These are phyloP conservation scores for Varecia variegata DNA, from an alignment of 2,797 vertebrate species.

Conservation along the genomic window DNA sequence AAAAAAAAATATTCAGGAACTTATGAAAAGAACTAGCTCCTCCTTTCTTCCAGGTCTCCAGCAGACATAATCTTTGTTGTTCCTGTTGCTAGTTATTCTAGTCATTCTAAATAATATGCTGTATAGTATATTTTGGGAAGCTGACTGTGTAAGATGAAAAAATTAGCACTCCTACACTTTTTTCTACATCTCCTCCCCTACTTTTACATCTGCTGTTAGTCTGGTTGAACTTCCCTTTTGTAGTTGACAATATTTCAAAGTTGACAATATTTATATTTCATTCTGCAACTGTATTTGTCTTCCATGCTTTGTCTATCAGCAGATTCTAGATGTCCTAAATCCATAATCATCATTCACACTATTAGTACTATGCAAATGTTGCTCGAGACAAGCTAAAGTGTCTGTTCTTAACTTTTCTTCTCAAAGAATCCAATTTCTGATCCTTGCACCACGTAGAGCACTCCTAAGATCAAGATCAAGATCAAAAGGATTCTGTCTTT, in stretches of 20 bases:
- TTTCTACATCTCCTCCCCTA: not conserved
- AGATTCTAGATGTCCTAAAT: not conserved
- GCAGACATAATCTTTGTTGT: not conserved
- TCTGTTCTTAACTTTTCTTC: not conserved
- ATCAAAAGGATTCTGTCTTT: not conserved
- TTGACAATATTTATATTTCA: not conserved
- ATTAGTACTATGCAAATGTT: not conserved
- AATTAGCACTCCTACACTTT: not conserved
- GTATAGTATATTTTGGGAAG: not conserved
- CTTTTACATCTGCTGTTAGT: not conserved
- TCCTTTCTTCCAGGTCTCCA: not conserved
- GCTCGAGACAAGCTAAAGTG: not conserved
- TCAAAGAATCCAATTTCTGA: conserved; percentile 21
- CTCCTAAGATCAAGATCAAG: not conserved
- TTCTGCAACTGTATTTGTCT: not conserved
- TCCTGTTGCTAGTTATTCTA: not conserved
- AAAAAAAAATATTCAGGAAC: not conserved
- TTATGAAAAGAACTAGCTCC: not conserved
- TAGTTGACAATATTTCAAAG: not conserved
- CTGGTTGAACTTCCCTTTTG: not conserved
- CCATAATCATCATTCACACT: not conserved
- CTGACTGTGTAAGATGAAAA: not conserved
- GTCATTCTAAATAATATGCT: not conserved
- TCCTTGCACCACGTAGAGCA: not conserved
- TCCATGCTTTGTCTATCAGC: not conserved